Conservation (phyloP, 2,113 vertebrate species). For the Hypocryptadius cinnamomeus region DNA sequence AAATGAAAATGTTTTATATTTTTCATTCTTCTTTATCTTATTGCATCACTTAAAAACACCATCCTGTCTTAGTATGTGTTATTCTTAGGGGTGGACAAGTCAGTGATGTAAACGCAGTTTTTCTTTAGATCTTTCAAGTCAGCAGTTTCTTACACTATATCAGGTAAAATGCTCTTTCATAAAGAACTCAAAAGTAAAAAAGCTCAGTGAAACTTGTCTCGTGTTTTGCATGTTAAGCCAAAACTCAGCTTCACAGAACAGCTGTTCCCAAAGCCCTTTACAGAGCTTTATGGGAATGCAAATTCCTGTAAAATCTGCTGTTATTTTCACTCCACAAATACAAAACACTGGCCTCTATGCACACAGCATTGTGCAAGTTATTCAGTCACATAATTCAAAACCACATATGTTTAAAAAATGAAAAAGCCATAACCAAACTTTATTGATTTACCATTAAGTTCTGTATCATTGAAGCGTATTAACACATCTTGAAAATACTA, state of each 20-base stretch:
- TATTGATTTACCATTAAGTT: neutral
- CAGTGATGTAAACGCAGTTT: neutral
- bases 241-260: neutral
- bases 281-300: neutral
- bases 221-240: neutral
- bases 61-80: neutral
- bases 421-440: neutral
- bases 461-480: neutral
- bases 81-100: neutral
- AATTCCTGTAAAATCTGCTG: neutral
- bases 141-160: neutral
- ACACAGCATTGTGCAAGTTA: neutral
- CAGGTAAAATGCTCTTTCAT: neutral
- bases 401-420: fast-evolving
- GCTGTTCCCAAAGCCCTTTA: neutral
- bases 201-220: neutral
- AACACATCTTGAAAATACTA: neutral
- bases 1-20: neutral
- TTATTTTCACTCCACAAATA: neutral
- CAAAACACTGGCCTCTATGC: neutral
- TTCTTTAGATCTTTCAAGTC: neutral
- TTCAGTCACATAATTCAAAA: neutral
- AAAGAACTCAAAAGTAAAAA: neutral
- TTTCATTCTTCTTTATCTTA: neutral
- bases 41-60: neutral